Base-by-base conservation (phyloP, 2,797 vertebrate genomes). In the Molossus molossus region DNA sequence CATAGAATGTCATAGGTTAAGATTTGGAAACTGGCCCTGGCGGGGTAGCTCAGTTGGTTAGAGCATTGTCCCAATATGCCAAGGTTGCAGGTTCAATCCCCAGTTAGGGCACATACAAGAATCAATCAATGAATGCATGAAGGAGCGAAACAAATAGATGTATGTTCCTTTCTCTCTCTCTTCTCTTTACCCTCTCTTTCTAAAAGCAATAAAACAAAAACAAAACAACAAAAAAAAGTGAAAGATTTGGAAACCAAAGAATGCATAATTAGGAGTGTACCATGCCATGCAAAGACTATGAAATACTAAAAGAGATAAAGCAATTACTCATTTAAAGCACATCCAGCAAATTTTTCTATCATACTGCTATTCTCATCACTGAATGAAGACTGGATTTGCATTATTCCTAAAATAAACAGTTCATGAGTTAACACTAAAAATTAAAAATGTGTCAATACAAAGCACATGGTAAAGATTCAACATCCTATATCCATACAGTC, bases 221-320 rank as follows among this genome's bases (percentile, higher is more conserved):
- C 33, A 33, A 33, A 33, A 33, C 33, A 33, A 33, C 64, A 67
- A 67, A 67, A 69, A 69, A 67, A 17, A 18, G 33, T 9, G 18
- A 65, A 96, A 87, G 72, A 95, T 88, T n/a, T 92, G 23, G n/a
- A 95, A 96, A 93, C 53, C 29, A 86, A 94, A 94, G 70, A 95
- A 93, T 90, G 76, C n/a, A 87, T 87, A 89, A 90, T 76, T 72
- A 96, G 45, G 77, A 86, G 40, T 76, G 81, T 92, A 93, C 82
- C n/a, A 18, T 86, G 18, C 86, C 93, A 94, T 93, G 87, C 69
- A 91, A 92, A 95, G 62, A 79, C 60, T 91, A 62, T 87, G 65
- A 94, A 75, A 53, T 85, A 80, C 73, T 94, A 70, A 72, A 85
- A 73, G 60, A 94, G 73, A 77, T 72, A 86, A 92, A 82, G n/a